Evolutionary conservation across 2,113 vertebrate species (phyloP), one percentile per base, ranked within the genome.

Genomic region (Meleagris gallopavo): DNA sequence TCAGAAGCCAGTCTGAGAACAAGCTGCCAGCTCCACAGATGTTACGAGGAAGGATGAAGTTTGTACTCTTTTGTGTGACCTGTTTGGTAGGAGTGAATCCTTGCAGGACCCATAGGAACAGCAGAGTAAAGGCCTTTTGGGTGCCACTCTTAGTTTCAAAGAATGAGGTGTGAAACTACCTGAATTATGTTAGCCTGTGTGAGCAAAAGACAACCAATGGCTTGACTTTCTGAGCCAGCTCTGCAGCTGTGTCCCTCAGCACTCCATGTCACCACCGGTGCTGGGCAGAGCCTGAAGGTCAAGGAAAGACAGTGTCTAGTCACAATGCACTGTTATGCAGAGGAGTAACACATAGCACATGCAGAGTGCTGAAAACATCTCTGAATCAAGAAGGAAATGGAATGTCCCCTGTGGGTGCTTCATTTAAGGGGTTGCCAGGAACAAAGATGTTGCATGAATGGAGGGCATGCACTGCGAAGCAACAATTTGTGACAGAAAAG

Each of bases 391-490:
- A 58, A 12, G 20, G 4, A 43, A 67, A 30, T 38, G 30, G 57
- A 45, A 71, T 18, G 20, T 6, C 4, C 15, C n/a, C 22, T 30
- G 18, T 30, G 27, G 18, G 8, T 45, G 48, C 3, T 17, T 52
- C 29, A 86, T 86, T 30, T 41, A 30, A 58, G 32, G 46, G 29
- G 5, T 16, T 90, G 7, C 20, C 9, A 15, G 36, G 10, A 34
- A 38, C 69, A 38, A 52, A 41, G 21, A 41, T 29, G 9, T 38
- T 32, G 7, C 0, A 0, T 32, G n/a, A 17, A 11, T 20, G 20
- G 57, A 55, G 29, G 61, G 7, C 12, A 16, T 40, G 55, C 13
- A 13, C 7, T 45, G 13, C 27, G 81, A 64, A 74, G 50, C 30
- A 78, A 9, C 6, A 82, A 4, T 36, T 70, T 41, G 54, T 20